A percentile compares a stretch with the other conserved stretches of the same genome.
Evolutionary conservation across 2,888 invertebrate genomes (phyloP).

Genomic region (Cylloceria caligata): DNA sequence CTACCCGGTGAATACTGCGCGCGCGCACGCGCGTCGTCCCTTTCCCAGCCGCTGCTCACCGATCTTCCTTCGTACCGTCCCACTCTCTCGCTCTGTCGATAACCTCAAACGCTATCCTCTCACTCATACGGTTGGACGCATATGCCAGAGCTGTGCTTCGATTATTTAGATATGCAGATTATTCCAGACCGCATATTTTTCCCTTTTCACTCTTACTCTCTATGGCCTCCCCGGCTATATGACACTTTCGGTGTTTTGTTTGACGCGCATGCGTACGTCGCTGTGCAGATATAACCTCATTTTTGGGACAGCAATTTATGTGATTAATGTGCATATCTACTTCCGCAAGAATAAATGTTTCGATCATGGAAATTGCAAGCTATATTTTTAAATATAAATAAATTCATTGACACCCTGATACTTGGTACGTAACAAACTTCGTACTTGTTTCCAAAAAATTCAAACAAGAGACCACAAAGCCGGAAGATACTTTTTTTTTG

Average conservation of each 20-base stretch:
- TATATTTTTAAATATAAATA: no score
- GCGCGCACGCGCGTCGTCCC: conserved; percentile 77
- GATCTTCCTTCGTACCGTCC: conserved; percentile 43
- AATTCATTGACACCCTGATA: no score
- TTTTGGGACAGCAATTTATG: no score
- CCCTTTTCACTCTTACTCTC: conserved; percentile 60
- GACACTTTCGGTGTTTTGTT: conserved; percentile 29
- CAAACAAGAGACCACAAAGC: no score
- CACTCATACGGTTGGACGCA: conserved; percentile 76
- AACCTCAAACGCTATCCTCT: conserved; percentile 14
- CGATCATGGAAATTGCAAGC: no score
- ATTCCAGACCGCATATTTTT: conserved; percentile 75
- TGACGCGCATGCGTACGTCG: neutral
- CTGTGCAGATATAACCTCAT: neutral
- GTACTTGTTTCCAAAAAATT: no score
- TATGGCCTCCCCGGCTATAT: neutral
- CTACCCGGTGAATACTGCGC: conserved; percentile 74
- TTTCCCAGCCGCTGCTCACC: conserved; percentile 57
- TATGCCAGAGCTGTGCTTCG: conserved; percentile 76
- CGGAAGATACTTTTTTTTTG: no score
- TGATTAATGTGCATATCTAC: no score
- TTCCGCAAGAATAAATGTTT: no score
- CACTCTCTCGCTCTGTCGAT: neutral
- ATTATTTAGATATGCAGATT: conserved; percentile 85
- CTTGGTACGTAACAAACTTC: no score